These are phyloP conservation scores for Cheilosia urbana DNA, from an alignment of 2,888 invertebrate species.

Conservation along the genomic window DNA sequence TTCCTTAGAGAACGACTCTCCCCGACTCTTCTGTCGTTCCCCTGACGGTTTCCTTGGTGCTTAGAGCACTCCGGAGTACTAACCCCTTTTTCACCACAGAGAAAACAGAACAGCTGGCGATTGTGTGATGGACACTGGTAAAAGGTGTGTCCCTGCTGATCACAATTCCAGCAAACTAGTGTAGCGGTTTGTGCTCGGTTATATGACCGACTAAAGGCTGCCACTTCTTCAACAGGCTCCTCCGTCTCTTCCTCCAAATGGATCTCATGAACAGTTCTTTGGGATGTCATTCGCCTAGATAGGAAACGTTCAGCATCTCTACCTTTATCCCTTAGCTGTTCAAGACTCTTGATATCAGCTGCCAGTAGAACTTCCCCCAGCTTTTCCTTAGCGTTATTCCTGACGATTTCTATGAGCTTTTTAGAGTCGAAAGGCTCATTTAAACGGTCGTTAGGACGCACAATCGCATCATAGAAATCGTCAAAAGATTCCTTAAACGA, in stretches of 20 bases:
- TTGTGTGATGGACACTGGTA: background rate
- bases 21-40: background rate
- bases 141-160: slow-evolving; percentile 7
- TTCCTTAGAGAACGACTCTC: no score
- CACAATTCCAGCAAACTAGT: background rate
- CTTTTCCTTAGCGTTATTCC: background rate
- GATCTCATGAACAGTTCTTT: no score
- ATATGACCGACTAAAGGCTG: no score
- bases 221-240: no score
- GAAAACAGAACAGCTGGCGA: no score
- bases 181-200: background rate
- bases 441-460: background rate
- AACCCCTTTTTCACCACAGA: background rate
- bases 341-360: background rate
- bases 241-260: no score
- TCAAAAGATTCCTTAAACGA: background rate
- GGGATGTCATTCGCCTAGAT: no score
- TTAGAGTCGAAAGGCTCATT: background rate
- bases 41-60: background rate
- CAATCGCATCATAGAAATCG: background rate
- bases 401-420: background rate
- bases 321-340: background rate
- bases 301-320: no score
- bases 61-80: background rate
- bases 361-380: background rate